Evolutionary conservation across 2,888 invertebrate species (phyloP).

Genomic region (Actias luna): DNA sequence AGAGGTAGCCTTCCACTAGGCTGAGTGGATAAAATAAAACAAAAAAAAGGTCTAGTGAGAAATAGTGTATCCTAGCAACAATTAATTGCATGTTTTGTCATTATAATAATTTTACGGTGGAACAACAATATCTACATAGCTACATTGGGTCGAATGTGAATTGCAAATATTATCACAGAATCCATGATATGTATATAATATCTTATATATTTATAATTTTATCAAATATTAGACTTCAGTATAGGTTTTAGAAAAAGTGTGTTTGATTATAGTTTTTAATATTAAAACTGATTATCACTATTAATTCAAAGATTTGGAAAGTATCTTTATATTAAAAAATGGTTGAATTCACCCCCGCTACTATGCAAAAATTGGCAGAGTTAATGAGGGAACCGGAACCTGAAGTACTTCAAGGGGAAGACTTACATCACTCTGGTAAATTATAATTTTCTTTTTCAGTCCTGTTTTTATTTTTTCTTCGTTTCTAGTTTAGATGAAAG

Average conservation of each 20-base stretch:
- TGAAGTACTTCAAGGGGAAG: conserved; percentile 69
- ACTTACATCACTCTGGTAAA: conserved; percentile 53
- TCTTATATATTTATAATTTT: too few relatives aligned
- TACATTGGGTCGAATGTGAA: neutral
- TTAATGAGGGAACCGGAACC: conserved; percentile 65
- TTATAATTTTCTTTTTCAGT: neutral
- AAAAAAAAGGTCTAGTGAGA: too few relatives aligned
- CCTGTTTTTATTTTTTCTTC: neutral
- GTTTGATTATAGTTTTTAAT: neutral
- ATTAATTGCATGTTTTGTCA: neutral
- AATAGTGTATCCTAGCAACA: conserved; percentile 9
- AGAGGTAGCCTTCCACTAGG: too few relatives aligned
- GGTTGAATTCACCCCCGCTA: conserved; percentile 48
- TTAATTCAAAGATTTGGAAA: conserved; percentile 1
- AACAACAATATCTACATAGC: too few relatives aligned
- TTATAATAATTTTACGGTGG: neutral
- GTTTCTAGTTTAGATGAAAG: neutral
- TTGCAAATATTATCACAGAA: too few relatives aligned
- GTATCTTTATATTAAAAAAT: conserved; percentile 10
- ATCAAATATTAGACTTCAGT: too few relatives aligned
- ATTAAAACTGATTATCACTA: neutral
- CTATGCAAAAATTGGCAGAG: conserved; percentile 59
- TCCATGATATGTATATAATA: too few relatives aligned
- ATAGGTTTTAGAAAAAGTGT: too few relatives aligned
- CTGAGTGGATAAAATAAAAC: too few relatives aligned